Conservation (phyloP, 2,113 vertebrate genomes). For the Lutjanus erythropterus region DNA sequence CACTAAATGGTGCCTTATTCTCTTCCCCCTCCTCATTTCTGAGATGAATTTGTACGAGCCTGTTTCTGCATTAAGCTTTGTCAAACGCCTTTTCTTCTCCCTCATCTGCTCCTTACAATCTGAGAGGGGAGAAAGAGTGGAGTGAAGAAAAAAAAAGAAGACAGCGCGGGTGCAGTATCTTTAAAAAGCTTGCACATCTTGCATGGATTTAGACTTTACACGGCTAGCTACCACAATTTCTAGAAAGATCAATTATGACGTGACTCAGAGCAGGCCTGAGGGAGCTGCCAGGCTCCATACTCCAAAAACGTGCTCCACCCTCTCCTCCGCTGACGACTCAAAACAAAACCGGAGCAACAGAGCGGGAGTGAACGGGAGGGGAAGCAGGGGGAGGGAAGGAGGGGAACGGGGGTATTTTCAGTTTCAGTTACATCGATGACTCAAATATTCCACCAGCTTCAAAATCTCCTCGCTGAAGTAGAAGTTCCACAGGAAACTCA, state of each 20-base stretch:
- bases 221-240: conserved; percentile 78
- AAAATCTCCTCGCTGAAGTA: conserved; percentile 63
- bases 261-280: conserved; percentile 84
- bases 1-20: conserved; percentile 50
- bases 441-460: conserved; percentile 83
- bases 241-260: conserved; percentile 83
- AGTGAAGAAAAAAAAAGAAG: conserved; percentile 51
- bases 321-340: conserved; percentile 70
- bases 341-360: conserved; percentile 77
- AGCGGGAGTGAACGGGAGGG: conserved; percentile 45
- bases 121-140: conserved; percentile 44
- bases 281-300: conserved; percentile 79
- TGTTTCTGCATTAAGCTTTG: conserved; percentile 60
- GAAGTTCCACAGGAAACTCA: conserved; percentile 77
- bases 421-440: conserved; percentile 83
- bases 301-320: conserved; percentile 77
- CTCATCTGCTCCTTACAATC: conserved; percentile 59
- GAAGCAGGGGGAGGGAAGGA: neutral
- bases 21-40: conserved; percentile 37
- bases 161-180: conserved; percentile 51
- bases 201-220: conserved; percentile 78
- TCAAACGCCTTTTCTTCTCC: conserved; percentile 51
- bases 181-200: conserved; percentile 79
- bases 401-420: conserved; percentile 74
- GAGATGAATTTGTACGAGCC: conserved; percentile 46